phyloP scores from a whole-genome alignment of 2,888 invertebrate species.

The Dynastes grantii region DNA sequence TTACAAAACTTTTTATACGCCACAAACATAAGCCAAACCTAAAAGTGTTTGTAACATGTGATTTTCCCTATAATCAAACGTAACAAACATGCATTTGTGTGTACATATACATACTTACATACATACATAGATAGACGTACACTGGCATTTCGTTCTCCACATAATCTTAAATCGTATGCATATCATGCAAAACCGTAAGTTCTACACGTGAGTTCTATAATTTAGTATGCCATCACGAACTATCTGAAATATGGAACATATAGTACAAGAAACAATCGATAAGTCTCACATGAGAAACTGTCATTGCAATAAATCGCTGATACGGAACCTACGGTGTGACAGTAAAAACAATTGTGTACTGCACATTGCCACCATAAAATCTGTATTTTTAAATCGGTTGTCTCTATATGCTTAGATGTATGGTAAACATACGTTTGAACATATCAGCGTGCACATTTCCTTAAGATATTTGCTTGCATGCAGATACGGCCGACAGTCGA shows the following conservation, averaged over 20 bases:
- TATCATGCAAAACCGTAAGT: conserved; percentile 3
- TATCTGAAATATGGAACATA: conserved; percentile 25
- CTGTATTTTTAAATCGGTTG: conserved; percentile 14
- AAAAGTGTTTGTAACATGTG: no score
- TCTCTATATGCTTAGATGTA: background rate
- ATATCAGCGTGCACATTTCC: conserved; percentile 4
- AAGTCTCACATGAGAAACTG: conserved; percentile 24
- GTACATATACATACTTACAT: no score
- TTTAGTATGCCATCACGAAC: conserved; percentile 17
- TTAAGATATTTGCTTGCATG: background rate
- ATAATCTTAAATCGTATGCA: background rate
- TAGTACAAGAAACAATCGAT: conserved; percentile 16
- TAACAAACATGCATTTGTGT: no score
- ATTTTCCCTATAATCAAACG: no score
- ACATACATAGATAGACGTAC: no score
- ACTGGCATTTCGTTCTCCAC: background rate
- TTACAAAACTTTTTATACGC: no score
- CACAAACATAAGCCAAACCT: no score
- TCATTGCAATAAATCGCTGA: conserved; percentile 18
- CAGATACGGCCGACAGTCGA: background rate
- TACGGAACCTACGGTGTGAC: conserved; percentile 9
- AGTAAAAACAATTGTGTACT: conserved; percentile 19
- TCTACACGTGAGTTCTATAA: conserved; percentile 2
- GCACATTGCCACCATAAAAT: conserved; percentile 27
- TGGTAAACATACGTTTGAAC: background rate